Base-by-base conservation (phyloP, 2,888 invertebrate genomes). In the Venusia cambrica region DNA sequence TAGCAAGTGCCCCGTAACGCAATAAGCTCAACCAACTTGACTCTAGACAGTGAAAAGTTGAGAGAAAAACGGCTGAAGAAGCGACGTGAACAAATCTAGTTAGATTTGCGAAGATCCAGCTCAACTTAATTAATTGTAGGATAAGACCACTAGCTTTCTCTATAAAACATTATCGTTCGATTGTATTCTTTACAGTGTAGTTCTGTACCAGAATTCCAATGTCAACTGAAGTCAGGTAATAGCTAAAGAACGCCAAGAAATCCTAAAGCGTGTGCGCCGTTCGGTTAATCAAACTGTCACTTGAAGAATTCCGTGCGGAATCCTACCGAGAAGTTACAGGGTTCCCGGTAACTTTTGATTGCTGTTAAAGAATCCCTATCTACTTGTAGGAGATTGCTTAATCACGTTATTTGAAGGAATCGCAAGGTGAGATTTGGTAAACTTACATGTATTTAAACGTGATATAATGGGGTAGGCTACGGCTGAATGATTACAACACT, bases 221-320 rank as follows among this genome's bases (percentile, higher is more conserved):
- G 71, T 70, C 67, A 70, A 64, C 68, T 72, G 55, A 62, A 68
- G 52, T 39, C 68, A 73, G 72, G 70, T 73, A 72, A 66, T 70
- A 63, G 66, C 67, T 64, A 73, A 72, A 65, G 72, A 77, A 73
- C 64, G 71, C 74, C 70, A 73, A 73, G 74, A 76, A 78, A 75
- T 79, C 70, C 71, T 69, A 73, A 68, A 73, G 80, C 83, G 80
- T 81, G 78, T 80, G 80, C 83, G 73, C 77, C 73, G 68, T 71
- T 77, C 85, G 73, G 85, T 85, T 87, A 87, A 87, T 87, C 85
- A 87, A 87, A 87, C 84, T 87, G 87, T 87, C 87, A 85, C 83
- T 80, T 74, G 69, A 85, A 85, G 87, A 87, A 87, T 87, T 80
- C 83, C 79, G 68, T 71, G 80, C 72, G 76, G 74, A 84, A 81